A percentile compares a stretch with the other conserved stretches of the same genome.
These are phyloP conservation scores for Aphelocoma californica DNA, from an alignment of 2,797 vertebrate genomes.

Conservation along the genomic window DNA sequence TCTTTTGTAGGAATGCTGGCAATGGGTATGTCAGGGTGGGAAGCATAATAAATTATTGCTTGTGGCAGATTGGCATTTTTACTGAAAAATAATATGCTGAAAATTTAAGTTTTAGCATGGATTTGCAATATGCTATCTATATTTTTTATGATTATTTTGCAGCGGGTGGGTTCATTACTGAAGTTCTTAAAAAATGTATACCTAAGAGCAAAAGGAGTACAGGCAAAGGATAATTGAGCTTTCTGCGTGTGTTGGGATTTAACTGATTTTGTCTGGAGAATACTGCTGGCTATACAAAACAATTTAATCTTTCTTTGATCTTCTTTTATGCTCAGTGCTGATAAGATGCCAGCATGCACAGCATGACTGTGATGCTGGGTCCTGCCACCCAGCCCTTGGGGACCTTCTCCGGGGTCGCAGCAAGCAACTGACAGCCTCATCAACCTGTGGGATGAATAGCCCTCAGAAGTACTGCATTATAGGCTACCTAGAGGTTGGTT, in stretches of 20 bases:
- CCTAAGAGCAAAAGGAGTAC: background rate
- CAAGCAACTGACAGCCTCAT: constrained; percentile 80
- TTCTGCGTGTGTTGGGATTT: background rate
- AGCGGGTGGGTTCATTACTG: background rate
- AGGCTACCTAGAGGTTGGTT: constrained; percentile 87
- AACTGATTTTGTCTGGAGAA: background rate
- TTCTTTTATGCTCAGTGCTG: constrained; percentile 59
- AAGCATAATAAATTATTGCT: background rate
- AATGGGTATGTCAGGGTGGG: background rate
- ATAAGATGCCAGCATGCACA: constrained; percentile 64
- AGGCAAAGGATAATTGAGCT: background rate
- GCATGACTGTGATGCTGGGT: constrained; percentile 68
- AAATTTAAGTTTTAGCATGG: background rate
- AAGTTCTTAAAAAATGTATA: background rate
- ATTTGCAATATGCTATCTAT: background rate
- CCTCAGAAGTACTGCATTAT: constrained; percentile 89
- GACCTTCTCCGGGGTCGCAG: constrained; percentile 85
- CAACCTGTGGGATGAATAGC: constrained; percentile 82
- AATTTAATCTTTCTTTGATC: background rate
- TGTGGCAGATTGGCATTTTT: background rate
- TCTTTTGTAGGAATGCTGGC: background rate
- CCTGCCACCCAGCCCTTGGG: constrained; percentile 79
- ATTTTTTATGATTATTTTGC: background rate
- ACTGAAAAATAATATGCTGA: background rate
- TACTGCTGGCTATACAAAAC: background rate